A percentile compares a stretch with the other conserved stretches of the same genome.
Conservation (phyloP, 2,797 vertebrate genomes). For the Falco rusticolus region DNA sequence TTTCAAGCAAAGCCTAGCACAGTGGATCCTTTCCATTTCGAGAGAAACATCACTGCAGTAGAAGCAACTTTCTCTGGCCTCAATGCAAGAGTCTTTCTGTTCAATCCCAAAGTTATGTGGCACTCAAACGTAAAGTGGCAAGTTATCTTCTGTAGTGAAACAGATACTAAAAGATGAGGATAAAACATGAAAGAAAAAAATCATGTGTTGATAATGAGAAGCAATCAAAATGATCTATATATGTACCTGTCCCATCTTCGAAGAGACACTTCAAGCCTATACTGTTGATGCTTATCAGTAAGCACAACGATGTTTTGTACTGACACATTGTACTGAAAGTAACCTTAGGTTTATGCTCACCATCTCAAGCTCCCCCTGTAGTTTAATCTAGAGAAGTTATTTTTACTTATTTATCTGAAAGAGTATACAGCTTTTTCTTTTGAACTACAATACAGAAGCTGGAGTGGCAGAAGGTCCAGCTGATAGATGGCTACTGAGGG, state of each 20-base stretch:
- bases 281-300: background rate
- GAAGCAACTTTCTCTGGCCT: background rate
- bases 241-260: background rate
- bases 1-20: background rate
- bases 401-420: background rate
- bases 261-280: background rate
- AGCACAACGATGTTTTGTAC: background rate
- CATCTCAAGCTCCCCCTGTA: background rate
- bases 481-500: background rate
- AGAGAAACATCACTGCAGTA: background rate
- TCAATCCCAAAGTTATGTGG: background rate
- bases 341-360: background rate
- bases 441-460: background rate
- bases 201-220: background rate
- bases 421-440: background rate
- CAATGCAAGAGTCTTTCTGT: background rate
- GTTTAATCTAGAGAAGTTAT: background rate
- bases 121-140: background rate
- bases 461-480: background rate
- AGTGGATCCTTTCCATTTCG: background rate
- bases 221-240: background rate
- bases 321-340: background rate
- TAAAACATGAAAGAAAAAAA: background rate
- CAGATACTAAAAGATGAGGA: background rate
- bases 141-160: background rate